Evolutionary conservation across 2,113 vertebrate species (phyloP), one percentile per base, ranked within the genome.

Genomic region (Rhegmatorhina hoffmannsi): DNA sequence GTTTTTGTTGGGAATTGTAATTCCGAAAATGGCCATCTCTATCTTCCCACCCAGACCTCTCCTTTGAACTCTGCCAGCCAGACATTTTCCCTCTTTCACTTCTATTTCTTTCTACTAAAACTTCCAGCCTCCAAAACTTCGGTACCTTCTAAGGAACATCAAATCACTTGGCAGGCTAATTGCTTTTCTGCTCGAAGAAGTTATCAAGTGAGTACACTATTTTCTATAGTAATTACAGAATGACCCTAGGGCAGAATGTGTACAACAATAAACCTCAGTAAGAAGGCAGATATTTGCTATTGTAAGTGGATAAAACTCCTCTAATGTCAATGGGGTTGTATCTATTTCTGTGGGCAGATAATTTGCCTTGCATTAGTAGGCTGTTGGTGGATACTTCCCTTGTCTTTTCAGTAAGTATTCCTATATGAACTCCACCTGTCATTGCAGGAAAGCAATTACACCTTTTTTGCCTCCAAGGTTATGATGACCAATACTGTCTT

Each of bases 101-200:
- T 77, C 34, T 50, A 28, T n/a, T 87, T 91, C 53, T 83, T 90
- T 90, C 50, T 77, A 16, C 33, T 63, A 23, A 88, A 80, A 77
- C 28, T 64, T 93, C 47, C 72, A 95, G 33, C 26, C 64, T 93
- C 72, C 82, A 74, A 70, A 95, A 93, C 75, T 80, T 87, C 75
- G 56, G 47, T 18, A 59, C 36, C 78, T 91, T 82, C 82, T 87
- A 67, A 80, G 82, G 63, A 92, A 55, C 82, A 90, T 88, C 93
- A 97, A 95, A 87, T 94, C 63, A 86, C 91, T 91, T 86, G 93
- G 63, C 87, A 96, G 67, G 87, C 87, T 95, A 96, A 96, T 95
- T 95, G 91, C 82, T 96, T 95, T 94, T 93, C 93, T 95, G 87
- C 84, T 92, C 3, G 12, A 94, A 95, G 90, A 63, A 94, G 84